Evolutionary conservation across 1,140 invertebrate species (phyloP).

Genomic region (Aculops lycopersici): DNA sequence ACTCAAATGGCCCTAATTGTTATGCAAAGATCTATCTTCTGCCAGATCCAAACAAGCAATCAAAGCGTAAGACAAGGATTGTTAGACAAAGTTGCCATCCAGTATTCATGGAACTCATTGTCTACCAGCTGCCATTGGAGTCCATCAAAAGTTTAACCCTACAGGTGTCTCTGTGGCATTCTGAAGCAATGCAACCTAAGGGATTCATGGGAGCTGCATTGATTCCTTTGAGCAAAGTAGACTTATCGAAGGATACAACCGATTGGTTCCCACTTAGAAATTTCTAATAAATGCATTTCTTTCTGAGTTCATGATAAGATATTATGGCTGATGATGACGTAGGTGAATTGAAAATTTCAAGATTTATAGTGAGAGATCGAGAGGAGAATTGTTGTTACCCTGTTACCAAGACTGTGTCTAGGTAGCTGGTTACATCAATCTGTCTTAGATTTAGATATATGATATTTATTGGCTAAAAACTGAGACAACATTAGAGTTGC

Average conservation of each 20-base stretch:
- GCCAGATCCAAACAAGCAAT: constrained; percentile 27
- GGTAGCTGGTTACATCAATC: no score
- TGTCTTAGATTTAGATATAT: no score
- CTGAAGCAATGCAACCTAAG: constrained; percentile 76
- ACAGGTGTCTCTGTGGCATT: constrained; percentile 75
- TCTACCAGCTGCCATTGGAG: constrained; percentile 35
- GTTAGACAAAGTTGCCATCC: constrained; percentile 65
- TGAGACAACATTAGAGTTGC: no score
- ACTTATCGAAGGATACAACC: constrained; percentile 32
- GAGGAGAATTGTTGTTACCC: no score
- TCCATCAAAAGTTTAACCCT: constrained; percentile 35
- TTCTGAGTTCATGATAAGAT: no score
- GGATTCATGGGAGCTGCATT: constrained; percentile 62
- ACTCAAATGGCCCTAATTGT: constrained; percentile 29
- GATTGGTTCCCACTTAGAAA: constrained; percentile 17
- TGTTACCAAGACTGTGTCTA: no score
- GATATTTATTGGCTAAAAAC: no score
- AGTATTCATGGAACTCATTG: constrained; percentile 87
- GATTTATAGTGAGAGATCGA: no score
- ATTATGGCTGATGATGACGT: no score
- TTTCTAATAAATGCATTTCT: no score
- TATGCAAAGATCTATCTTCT: constrained; percentile 80
- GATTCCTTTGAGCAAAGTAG: constrained; percentile 29
- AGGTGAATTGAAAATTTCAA: no score
- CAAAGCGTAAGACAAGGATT: constrained; percentile 79